Percentiles rank a stretch among this genome's conserved stretches.
phyloP scores from a whole-genome alignment of 2,888 invertebrate genomes.

The Clitarchus hookeri region DNA sequence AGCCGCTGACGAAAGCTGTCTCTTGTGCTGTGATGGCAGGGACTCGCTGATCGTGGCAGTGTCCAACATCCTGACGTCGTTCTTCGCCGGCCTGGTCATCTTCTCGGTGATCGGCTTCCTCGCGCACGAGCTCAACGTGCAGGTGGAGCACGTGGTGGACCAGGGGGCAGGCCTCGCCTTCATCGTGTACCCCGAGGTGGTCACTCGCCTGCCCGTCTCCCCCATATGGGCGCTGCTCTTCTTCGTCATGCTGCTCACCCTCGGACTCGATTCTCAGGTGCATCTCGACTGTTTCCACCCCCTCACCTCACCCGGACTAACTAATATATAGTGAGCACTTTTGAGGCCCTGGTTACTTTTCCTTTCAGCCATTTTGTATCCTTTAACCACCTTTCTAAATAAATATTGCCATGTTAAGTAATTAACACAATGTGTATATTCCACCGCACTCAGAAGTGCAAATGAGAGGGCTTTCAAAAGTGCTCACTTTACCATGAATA shows the following conservation, averaged over 20 bases:
- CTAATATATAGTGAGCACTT: too few relatives aligned
- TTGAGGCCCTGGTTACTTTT: too few relatives aligned
- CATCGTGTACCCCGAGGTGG: slow-evolving; percentile 82
- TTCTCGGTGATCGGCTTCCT: slow-evolving; percentile 82
- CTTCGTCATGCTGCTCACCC: slow-evolving; percentile 76
- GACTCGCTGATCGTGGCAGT: slow-evolving; percentile 77
- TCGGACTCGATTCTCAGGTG: slow-evolving; percentile 75
- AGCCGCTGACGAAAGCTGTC: too few relatives aligned
- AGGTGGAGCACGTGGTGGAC: slow-evolving; percentile 73
- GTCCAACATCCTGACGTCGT: slow-evolving; percentile 77
- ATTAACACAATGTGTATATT: too few relatives aligned
- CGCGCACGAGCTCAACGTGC: slow-evolving; percentile 73
- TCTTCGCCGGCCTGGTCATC: slow-evolving; percentile 80
- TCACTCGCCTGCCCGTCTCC: slow-evolving; percentile 76
- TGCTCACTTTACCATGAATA: too few relatives aligned
- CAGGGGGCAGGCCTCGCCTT: slow-evolving; percentile 81
- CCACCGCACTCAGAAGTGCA: too few relatives aligned
- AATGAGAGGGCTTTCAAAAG: too few relatives aligned
- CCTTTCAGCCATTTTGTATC: too few relatives aligned
- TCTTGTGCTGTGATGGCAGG: slow-evolving; percentile 52
- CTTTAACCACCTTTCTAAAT: too few relatives aligned
- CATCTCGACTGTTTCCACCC: too few relatives aligned
- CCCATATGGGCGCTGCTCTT: slow-evolving; percentile 83
- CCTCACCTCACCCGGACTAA: too few relatives aligned
- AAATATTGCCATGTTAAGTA: too few relatives aligned